These are phyloP conservation scores for Puntigrus tetrazona DNA, from an alignment of 2,113 vertebrate genomes.

Conservation along the genomic window DNA sequence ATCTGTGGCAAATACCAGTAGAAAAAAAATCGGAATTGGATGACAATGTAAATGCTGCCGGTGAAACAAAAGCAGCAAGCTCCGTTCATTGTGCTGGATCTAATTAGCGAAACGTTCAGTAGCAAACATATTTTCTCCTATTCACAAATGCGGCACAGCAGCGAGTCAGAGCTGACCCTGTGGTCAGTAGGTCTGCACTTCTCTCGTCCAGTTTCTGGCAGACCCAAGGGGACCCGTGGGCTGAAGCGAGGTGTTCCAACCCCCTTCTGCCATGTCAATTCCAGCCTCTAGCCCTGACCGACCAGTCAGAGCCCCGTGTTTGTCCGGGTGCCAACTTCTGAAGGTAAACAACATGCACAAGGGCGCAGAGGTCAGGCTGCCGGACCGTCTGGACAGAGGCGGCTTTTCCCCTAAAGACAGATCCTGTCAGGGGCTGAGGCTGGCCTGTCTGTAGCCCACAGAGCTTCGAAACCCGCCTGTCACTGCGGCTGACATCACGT, in stretches of 20 bases:
- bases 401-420: conserved; percentile 66
- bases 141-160: conserved; percentile 40
- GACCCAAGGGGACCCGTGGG: conserved; percentile 65
- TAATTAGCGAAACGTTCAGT: not conserved
- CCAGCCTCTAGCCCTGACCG: conserved; percentile 64
- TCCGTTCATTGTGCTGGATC: not conserved
- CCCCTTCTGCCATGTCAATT: conserved; percentile 66
- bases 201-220: conserved; percentile 70
- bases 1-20: not conserved
- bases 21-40: not conserved
- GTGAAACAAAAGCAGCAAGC: not conserved
- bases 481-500: conserved; percentile 64
- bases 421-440: conserved; percentile 71
- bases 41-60: not conserved
- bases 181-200: conserved; percentile 63
- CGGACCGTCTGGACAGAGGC: conserved; percentile 61
- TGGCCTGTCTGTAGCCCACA: conserved; percentile 63
- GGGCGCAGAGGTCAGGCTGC: conserved; percentile 68
- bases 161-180: conserved; percentile 67
- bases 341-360: conserved; percentile 72
- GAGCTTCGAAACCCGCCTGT: conserved; percentile 53
- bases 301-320: conserved; percentile 55
- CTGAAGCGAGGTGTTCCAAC: conserved; percentile 67
- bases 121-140: not conserved
- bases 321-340: conserved; percentile 67